Evolutionary conservation across 2,113 vertebrate species (phyloP).

Genomic region (Marcusenius ussheri): DNA sequence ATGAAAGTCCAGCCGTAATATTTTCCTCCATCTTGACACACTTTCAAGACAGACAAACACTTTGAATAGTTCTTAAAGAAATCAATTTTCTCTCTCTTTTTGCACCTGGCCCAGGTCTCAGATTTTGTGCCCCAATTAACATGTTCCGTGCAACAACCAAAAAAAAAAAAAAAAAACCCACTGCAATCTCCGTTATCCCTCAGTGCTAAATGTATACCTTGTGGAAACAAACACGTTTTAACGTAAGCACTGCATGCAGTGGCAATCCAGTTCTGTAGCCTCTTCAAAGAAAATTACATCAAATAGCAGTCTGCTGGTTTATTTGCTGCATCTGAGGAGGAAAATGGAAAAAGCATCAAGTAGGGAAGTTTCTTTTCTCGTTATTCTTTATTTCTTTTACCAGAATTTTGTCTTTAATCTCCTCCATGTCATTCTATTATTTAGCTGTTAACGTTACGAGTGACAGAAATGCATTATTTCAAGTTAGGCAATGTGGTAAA

Average conservation of each 20-base stretch:
- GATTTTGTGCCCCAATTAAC: not conserved
- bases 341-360: not conserved
- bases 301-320: not conserved
- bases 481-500: not conserved
- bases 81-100: not conserved
- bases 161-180: not conserved
- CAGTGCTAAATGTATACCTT: not conserved
- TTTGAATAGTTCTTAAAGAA: not conserved
- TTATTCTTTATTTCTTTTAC: not conserved
- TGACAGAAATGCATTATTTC: constrained; percentile 4
- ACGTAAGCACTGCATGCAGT: not conserved
- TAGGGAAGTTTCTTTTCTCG: not conserved
- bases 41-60: not conserved
- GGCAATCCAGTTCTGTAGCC: not conserved
- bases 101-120: not conserved
- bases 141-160: not conserved
- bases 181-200: not conserved
- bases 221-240: not conserved
- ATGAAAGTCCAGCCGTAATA: not conserved
- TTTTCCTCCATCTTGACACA: not conserved
- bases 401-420: not conserved
- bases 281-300: constrained; percentile 1
- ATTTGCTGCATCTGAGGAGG: not conserved
- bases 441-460: not conserved
- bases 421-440: not conserved